phyloP scores from a whole-genome alignment of 2,888 invertebrate genomes.

The Oscheius sp. region DNA sequence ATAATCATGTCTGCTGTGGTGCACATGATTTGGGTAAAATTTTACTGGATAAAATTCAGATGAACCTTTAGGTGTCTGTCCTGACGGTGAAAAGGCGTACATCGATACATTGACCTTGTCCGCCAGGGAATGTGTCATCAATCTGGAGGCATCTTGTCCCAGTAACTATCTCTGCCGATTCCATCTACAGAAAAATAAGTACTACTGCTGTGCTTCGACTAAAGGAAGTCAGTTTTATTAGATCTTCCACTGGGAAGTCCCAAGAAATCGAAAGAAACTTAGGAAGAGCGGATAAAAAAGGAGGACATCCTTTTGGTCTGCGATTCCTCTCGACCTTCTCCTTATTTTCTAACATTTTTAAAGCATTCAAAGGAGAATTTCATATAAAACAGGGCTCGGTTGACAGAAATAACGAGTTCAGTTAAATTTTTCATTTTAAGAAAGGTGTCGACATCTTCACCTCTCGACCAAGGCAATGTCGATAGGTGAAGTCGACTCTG shows the following conservation, averaged over 20 bases:
- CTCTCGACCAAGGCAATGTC: too few relatives aligned
- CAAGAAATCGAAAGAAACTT: background rate
- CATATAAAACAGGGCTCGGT: too few relatives aligned
- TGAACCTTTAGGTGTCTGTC: constrained; percentile 61
- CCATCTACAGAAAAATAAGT: constrained; percentile 66
- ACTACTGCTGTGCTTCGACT: constrained; percentile 67
- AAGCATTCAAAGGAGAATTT: too few relatives aligned
- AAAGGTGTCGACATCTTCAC: too few relatives aligned
- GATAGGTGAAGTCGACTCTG: too few relatives aligned
- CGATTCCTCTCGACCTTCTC: too few relatives aligned
- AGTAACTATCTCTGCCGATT: constrained; percentile 71
- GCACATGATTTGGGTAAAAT: constrained; percentile 56
- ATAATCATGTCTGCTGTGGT: constrained; percentile 66
- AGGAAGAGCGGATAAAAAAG: too few relatives aligned
- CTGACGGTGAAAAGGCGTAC: constrained; percentile 71
- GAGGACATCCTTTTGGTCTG: too few relatives aligned
- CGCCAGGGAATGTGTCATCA: constrained; percentile 71
- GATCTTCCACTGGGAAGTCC: background rate
- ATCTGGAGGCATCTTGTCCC: constrained; percentile 71
- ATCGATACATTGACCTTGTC: constrained; percentile 71
- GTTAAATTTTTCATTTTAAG: too few relatives aligned
- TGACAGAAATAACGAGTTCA: too few relatives aligned
- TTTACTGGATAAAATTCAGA: background rate
- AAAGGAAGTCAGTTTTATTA: constrained; percentile 40
- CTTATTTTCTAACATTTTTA: too few relatives aligned